These are phyloP conservation scores for Trichopria drosophilae DNA, from an alignment of 2,888 invertebrate species.

Conservation along the genomic window DNA sequence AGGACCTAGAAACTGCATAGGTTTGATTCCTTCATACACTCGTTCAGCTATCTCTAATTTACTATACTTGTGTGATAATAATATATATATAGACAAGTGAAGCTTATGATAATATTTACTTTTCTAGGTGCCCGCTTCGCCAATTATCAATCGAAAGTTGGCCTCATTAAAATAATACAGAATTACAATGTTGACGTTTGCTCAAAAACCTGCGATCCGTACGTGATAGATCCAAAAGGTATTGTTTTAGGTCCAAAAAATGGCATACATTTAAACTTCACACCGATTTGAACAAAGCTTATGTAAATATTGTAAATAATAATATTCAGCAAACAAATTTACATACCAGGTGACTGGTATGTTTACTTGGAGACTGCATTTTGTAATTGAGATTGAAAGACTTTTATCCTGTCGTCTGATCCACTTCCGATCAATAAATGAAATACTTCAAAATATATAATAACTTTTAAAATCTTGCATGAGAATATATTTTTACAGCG, in stretches of 20 bases:
- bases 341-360: no score
- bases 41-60: not conserved
- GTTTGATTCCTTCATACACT: slow-evolving; percentile 18
- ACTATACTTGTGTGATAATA: not conserved
- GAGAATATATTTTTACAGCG: not conserved
- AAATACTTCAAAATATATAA: not conserved
- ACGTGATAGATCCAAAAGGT: slow-evolving; percentile 34
- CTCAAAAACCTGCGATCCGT: slow-evolving; percentile 44
- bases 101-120: no score
- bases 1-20: slow-evolving; percentile 44
- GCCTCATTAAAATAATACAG: slow-evolving; percentile 46
- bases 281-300: no score
- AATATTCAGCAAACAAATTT: no score
- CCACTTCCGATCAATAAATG: no score
- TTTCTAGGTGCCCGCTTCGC: slow-evolving; percentile 46
- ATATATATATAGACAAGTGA: not conserved
- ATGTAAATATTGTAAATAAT: no score
- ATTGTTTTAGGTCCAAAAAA: slow-evolving; percentile 41
- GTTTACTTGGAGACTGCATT: no score
- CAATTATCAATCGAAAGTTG: slow-evolving; percentile 52
- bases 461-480: not conserved
- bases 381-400: no score
- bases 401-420: no score
- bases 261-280: slow-evolving; percentile 46
- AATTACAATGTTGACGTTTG: slow-evolving; percentile 49